These are phyloP conservation scores for Atherinomorus stipes DNA, from an alignment of 2,113 vertebrate species.

Conservation along the genomic window DNA sequence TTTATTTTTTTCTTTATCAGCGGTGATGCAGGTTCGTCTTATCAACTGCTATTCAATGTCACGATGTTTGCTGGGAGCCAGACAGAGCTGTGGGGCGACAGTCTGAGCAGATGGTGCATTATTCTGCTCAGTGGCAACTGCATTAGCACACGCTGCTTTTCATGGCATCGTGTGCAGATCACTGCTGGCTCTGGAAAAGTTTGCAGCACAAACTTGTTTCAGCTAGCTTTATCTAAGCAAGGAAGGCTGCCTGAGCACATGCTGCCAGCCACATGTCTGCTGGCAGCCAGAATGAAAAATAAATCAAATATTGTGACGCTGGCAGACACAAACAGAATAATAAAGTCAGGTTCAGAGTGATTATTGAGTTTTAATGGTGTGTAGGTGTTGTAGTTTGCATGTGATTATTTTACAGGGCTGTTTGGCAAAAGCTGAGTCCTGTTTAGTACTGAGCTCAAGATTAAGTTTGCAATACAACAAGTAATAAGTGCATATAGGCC, in stretches of 20 bases:
- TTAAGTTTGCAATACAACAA: constrained; percentile 3
- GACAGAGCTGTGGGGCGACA: constrained; percentile 54
- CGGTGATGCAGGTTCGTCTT: neutral
- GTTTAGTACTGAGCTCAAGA: too few relatives aligned
- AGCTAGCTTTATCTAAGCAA: constrained; percentile 20
- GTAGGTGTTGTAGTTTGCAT: too few relatives aligned
- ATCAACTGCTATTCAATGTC: constrained; percentile 49
- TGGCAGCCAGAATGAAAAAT: neutral
- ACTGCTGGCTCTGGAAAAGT: constrained; percentile 41
- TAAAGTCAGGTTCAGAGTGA: neutral
- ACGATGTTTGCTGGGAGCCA: constrained; percentile 54
- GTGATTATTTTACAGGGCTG: too few relatives aligned
- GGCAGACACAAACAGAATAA: constrained; percentile 3
- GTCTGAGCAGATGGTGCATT: constrained; percentile 71
- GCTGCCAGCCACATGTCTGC: neutral
- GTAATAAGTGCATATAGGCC: too few relatives aligned
- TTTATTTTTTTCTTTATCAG: constrained; percentile 17
- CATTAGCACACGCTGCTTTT: constrained; percentile 49
- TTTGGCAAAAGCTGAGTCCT: too few relatives aligned
- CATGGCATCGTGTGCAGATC: constrained; percentile 54
- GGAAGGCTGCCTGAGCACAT: constrained; percentile 23
- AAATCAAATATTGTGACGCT: constrained; percentile 17
- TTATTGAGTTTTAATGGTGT: neutral
- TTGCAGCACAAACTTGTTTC: constrained; percentile 35
- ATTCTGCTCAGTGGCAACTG: constrained; percentile 49